A percentile compares a stretch with the other conserved stretches of the same genome.
These are phyloP conservation scores for Cryptops parisi DNA, from an alignment of 2,888 invertebrate species.

Conservation along the genomic window DNA sequence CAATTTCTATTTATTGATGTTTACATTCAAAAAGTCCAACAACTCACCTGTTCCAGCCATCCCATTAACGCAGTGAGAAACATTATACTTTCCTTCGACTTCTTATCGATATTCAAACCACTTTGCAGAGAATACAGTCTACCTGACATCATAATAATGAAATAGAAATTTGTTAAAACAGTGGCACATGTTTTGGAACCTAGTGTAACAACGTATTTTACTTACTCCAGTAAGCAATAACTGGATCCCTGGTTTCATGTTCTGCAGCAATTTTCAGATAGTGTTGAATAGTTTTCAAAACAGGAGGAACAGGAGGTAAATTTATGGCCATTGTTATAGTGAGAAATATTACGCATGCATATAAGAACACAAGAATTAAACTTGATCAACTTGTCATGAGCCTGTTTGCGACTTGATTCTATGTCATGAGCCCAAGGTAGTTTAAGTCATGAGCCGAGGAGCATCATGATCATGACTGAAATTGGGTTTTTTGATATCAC, in stretches of 20 bases:
- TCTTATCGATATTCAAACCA: slow-evolving; percentile 68
- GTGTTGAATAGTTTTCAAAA: slow-evolving; percentile 72
- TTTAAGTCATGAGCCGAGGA: too few species aligned
- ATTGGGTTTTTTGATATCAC: too few species aligned
- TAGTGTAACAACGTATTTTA: background rate
- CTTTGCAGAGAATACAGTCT: slow-evolving; percentile 79
- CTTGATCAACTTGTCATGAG: too few species aligned
- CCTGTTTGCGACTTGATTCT: too few species aligned
- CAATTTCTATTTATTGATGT: background rate
- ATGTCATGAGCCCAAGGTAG: too few species aligned
- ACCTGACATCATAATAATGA: slow-evolving; percentile 38
- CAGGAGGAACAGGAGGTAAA: slow-evolving; percentile 55
- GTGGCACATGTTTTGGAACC: background rate
- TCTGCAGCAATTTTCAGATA: slow-evolving; percentile 81
- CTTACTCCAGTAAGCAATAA: slow-evolving; percentile 81
- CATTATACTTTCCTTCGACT: slow-evolving; percentile 61
- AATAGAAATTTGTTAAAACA: background rate
- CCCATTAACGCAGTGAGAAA: slow-evolving; percentile 71
- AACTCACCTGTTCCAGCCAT: slow-evolving; percentile 61
- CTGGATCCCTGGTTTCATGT: slow-evolving; percentile 76
- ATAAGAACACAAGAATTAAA: too few species aligned
- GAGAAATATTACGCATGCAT: background rate
- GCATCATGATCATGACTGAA: too few species aligned
- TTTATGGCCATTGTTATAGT: slow-evolving; percentile 13
- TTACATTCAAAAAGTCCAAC: background rate